Base-by-base conservation (phyloP, 2,888 invertebrate genomes). In the Drosophila macrothrix region DNA sequence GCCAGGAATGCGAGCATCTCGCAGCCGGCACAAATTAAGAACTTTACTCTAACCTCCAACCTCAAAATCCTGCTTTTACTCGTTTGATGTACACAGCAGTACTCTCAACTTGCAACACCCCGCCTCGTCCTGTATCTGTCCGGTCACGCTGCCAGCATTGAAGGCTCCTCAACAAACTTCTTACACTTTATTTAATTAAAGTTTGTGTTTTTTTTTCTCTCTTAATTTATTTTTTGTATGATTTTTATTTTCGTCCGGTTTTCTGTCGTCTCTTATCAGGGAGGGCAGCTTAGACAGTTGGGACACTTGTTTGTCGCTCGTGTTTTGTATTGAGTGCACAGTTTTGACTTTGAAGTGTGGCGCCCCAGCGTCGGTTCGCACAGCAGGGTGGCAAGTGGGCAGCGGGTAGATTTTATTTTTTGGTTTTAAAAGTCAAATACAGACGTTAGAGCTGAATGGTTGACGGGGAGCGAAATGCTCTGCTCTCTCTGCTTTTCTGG, bases 161-260 rank as follows among this genome's bases (percentile, higher is more conserved):
- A 75, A 76, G 83, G 74, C 55, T 73, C 78, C 65, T 76, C 76
- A 76, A 76, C 84, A 84, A 85, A 82, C 80, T 89, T 87, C 85
- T 87, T 86, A 82, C 83, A 85, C 84, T 86, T 86, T 86, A 86
- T 86, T 86, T 86, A 86, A 86, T 86, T 86, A 86, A 86, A 86
- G 89, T 89, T 89, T 88, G 73, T 73, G 7, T 76, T 77, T 37
- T 64, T 22, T 67, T 35, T 28, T 56, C 19, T 65, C 41, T 46
- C 43, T 52, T 77, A 63, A 67, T 76, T 66, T 70, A 55, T 64
- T 58, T 35, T 16, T 28, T 22, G 22, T 31, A 7, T 56, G 4
- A 22, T n/a, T 54, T 56, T 56, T 56, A 56, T 56, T 29, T 56
- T 56, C 25, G 56, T 29, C 12, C 12, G 68, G 62, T 46, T 25